These are phyloP conservation scores for Neoaliturus tenellus DNA, from an alignment of 2,888 invertebrate species.

Conservation along the genomic window DNA sequence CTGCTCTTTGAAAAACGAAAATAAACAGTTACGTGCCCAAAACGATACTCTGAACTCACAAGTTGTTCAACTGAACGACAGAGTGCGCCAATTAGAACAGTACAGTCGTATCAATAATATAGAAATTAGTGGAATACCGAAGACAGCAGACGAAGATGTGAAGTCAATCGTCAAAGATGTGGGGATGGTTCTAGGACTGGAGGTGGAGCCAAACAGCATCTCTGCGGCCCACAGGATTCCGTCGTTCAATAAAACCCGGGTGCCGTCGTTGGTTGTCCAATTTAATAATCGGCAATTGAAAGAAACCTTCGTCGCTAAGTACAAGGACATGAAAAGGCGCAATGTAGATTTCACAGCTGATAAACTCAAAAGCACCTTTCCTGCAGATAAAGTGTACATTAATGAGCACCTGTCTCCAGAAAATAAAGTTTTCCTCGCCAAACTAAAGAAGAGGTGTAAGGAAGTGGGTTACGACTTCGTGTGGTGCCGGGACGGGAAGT, in stretches of 20 bases:
- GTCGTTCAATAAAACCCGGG: not conserved
- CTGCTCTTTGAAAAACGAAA: not conserved
- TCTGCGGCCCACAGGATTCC: constrained; percentile 37
- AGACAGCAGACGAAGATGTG: not conserved
- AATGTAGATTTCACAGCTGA: not conserved
- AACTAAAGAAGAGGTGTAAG: constrained; percentile 27
- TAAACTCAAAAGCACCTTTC: constrained; percentile 15
- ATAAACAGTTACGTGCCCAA: not conserved
- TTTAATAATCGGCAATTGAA: not conserved
- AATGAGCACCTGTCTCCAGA: constrained; percentile 49
- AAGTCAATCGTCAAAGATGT: not conserved
- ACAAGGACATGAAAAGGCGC: not conserved
- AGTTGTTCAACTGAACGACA: not conserved
- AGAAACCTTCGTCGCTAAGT: constrained; percentile 16
- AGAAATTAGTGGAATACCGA: not conserved
- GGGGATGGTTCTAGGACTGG: not conserved
- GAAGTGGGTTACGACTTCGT: too few relatives aligned
- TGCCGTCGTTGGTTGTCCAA: constrained; percentile 27
- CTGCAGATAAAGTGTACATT: constrained; percentile 11
- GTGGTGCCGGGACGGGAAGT: constrained; percentile 21
- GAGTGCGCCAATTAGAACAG: constrained; percentile 2
- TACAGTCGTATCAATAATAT: not conserved
- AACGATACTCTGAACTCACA: not conserved
- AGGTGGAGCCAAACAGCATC: not conserved
- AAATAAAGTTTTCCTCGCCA: constrained; percentile 31